Percentiles rank a stretch among this genome's conserved stretches.
These are phyloP conservation scores for Fissipunctia ypsillon DNA, from an alignment of 2,888 invertebrate genomes.

Conservation along the genomic window DNA sequence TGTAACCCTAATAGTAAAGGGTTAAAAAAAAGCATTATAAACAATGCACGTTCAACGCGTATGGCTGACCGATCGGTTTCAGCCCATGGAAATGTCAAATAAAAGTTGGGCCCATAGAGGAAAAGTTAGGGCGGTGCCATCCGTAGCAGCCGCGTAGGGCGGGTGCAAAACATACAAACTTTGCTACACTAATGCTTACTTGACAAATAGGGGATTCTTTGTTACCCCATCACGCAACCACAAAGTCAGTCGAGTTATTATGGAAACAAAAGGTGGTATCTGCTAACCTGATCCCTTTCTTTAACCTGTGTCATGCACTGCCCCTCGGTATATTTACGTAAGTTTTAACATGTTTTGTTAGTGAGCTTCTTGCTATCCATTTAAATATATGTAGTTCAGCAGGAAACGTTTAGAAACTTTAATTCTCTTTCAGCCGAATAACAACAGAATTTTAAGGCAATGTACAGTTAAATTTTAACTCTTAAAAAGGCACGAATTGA, in stretches of 20 bases:
- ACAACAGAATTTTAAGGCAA: slow-evolving; percentile 2
- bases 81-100: slow-evolving; percentile 68
- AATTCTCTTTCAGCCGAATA: too few relatives aligned
- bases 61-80: slow-evolving; percentile 25
- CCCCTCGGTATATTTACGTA: slow-evolving; percentile 49
- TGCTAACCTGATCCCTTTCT: slow-evolving; percentile 63
- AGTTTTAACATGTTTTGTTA: slow-evolving; percentile 58
- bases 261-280: slow-evolving; percentile 68
- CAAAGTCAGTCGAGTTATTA: slow-evolving; percentile 72
- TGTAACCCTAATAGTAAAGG: background rate
- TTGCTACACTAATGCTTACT: slow-evolving; percentile 70
- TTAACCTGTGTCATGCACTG: slow-evolving; percentile 61
- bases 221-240: slow-evolving; percentile 76
- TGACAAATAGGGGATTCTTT: slow-evolving; percentile 78
- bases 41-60: slow-evolving; percentile 24
- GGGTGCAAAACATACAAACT: slow-evolving; percentile 66
- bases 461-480: background rate
- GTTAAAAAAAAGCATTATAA: slow-evolving; percentile 15
- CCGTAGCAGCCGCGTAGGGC: slow-evolving; percentile 68
- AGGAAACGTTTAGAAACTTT: slow-evolving; percentile 6
- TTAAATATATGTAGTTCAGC: slow-evolving; percentile 3
- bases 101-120: slow-evolving; percentile 66
- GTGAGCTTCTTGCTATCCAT: slow-evolving; percentile 25
- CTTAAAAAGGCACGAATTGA: background rate
- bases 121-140: slow-evolving; percentile 70